These are phyloP conservation scores for Drosophila subobscura DNA, from an alignment of 1,140 invertebrate genomes.

Conservation along the genomic window DNA sequence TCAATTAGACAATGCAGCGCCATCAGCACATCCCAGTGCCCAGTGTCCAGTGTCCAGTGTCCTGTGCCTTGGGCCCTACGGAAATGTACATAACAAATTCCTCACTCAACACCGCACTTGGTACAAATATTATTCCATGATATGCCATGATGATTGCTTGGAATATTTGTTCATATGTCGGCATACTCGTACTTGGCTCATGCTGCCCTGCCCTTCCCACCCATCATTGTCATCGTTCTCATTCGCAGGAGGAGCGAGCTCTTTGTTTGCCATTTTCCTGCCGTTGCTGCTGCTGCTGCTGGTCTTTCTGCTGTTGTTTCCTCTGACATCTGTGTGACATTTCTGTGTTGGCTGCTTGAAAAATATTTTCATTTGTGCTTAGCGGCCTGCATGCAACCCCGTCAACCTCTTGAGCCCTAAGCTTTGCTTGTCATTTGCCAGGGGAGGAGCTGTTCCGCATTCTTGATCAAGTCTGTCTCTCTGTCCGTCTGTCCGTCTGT, in stretches of 20 bases:
- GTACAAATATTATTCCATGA: constrained; percentile 66
- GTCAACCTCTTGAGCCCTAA: not conserved
- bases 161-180: constrained; percentile 53
- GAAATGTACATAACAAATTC: constrained; percentile 15
- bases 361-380: constrained; percentile 63
- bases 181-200: constrained; percentile 3
- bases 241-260: constrained; percentile 1
- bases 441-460: not conserved
- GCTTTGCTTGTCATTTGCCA: constrained; percentile 10
- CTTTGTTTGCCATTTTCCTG: constrained; percentile 22
- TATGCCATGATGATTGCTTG: constrained; percentile 41
- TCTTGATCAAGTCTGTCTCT: not conserved
- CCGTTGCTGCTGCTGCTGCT: constrained; percentile 13
- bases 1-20: constrained; percentile 39
- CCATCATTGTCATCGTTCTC: constrained; percentile 32
- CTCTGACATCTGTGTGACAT: constrained; percentile 53
- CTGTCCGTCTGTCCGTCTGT: not conserved
- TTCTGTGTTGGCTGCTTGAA: constrained; percentile 38
- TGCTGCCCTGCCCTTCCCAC: not conserved
- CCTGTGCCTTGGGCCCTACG: constrained; percentile 7
- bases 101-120: constrained; percentile 10
- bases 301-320: constrained; percentile 44
- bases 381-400: constrained; percentile 30
- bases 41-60: constrained; percentile 1
- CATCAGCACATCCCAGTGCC: not conserved